phyloP scores from a whole-genome alignment of 2,113 vertebrate genomes.

The Eupsittula cactorum region DNA sequence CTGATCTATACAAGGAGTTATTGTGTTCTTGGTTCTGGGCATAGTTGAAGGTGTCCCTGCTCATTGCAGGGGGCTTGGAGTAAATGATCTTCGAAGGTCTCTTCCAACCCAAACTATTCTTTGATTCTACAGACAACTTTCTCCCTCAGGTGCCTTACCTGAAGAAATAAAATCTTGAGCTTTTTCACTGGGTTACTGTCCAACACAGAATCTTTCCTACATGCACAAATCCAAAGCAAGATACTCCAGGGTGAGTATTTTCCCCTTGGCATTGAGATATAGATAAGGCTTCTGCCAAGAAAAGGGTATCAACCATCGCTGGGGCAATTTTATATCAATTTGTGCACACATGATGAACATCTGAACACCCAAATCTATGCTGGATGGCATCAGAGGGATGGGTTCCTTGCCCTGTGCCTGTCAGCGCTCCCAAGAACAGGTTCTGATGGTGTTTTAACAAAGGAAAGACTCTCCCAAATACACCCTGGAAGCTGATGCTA shows the following conservation, averaged over 20 bases:
- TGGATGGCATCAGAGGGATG: not conserved
- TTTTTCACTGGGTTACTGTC: not conserved
- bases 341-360: rapidly evolving
- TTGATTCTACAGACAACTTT: not conserved
- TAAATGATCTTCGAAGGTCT: not conserved
- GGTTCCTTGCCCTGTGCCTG: not conserved
- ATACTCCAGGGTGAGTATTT: not conserved
- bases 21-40: not conserved
- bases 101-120: not conserved
- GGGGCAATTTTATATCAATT: not conserved
- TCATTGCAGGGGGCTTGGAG: not conserved
- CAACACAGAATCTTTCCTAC: not conserved
- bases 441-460: not conserved
- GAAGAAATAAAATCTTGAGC: not conserved
- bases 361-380: rapidly evolving
- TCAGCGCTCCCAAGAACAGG: not conserved
- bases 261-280: not conserved
- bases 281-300: not conserved
- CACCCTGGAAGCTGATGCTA: not conserved
- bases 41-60: not conserved
- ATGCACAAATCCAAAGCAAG: not conserved
- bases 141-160: not conserved
- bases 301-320: not conserved
- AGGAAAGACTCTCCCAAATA: not conserved
- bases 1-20: not conserved